Percentiles rank a stretch among this genome's conserved stretches.
Evolutionary conservation across 2,888 invertebrate genomes (phyloP).

Genomic region (Ernsta delagoae): DNA sequence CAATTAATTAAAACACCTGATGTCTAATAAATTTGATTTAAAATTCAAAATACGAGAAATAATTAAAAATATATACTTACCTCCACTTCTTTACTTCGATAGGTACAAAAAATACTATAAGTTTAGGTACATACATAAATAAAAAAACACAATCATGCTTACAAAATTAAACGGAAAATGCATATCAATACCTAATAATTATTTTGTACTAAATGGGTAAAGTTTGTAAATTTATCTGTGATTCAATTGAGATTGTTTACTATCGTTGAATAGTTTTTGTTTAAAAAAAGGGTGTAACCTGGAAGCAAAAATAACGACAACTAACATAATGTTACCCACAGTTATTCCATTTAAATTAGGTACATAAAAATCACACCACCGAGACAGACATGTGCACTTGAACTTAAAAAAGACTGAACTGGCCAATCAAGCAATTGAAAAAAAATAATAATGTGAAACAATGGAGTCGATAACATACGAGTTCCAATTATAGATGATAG

Average conservation of each 20-base stretch:
- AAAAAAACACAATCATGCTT: conserved; percentile 75
- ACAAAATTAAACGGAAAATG: conserved; percentile 68
- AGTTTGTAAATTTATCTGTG: conserved; percentile 83
- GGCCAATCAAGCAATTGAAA: conserved; percentile 71
- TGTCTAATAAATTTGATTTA: not conserved
- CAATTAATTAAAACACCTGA: not conserved
- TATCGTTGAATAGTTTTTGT: too few species aligned
- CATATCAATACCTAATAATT: conserved; percentile 53
- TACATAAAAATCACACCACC: conserved; percentile 71
- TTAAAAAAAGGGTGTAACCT: conserved; percentile 84
- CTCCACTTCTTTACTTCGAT: too few species aligned
- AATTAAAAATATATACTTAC: too few species aligned
- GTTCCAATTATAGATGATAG: conserved; percentile 67
- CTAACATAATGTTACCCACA: conserved; percentile 79
- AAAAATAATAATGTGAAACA: conserved; percentile 50
- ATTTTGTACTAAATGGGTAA: conserved; percentile 58
- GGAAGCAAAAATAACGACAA: conserved; percentile 81
- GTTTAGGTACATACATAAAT: too few species aligned
- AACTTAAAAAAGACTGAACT: conserved; percentile 57
- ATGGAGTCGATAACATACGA: conserved; percentile 55
- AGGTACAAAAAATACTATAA: too few species aligned
- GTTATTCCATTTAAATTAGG: conserved; percentile 61
- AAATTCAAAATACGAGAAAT: too few species aligned
- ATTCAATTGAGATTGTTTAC: conserved; percentile 50
- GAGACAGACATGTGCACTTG: conserved; percentile 71